phyloP scores from a whole-genome alignment of 1,140 invertebrate genomes.

The Leptopilina boulardi region DNA sequence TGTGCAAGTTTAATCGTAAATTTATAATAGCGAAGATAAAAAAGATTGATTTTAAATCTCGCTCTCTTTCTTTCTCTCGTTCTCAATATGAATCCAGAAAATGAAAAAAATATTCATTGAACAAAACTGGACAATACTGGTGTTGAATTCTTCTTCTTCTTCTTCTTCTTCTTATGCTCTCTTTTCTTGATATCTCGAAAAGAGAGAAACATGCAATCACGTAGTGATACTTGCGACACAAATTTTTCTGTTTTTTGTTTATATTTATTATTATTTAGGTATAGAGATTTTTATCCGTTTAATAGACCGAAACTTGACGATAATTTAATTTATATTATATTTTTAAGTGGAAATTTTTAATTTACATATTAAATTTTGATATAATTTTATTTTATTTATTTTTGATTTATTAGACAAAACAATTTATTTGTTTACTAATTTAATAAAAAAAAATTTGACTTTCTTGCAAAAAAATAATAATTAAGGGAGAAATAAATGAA shows the following conservation, averaged over 20 bases:
- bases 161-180: constrained; percentile 34
- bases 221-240: not conserved
- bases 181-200: constrained; percentile 28
- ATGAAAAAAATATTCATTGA: not conserved
- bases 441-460: no score
- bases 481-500: no score
- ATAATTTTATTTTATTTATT: no score
- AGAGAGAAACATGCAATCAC: not conserved
- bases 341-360: no score
- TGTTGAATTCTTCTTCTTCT: not conserved
- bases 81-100: not conserved
- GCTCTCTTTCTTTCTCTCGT: not conserved
- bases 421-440: no score
- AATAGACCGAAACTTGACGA: not conserved
- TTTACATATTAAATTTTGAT: no score
- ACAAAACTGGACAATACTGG: constrained; percentile 39
- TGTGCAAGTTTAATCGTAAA: not conserved
- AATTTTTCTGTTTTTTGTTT: not conserved
- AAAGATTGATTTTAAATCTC: not conserved
- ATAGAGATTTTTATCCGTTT: not conserved
- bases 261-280: not conserved
- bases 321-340: not conserved
- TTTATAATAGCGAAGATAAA: not conserved
- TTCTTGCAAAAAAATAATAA: no score
- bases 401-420: no score